phyloP scores from a whole-genome alignment of 2,113 vertebrate genomes.

The Dromiciops gliroides region DNA sequence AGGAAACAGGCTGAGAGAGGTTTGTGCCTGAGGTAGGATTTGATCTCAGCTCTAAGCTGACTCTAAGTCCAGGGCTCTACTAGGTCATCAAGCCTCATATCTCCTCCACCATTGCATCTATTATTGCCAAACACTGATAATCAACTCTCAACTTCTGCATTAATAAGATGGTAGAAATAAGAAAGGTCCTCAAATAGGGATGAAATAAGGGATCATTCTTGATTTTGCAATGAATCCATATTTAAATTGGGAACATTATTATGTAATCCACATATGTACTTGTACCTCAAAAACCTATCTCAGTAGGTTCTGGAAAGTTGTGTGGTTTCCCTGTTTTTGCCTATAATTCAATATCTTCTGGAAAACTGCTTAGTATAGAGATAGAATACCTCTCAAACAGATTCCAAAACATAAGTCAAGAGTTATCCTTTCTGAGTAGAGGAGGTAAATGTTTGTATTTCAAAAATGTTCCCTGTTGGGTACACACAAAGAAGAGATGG shows the following conservation, averaged over 20 bases:
- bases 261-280: not conserved
- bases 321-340: not conserved
- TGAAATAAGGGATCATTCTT: not conserved
- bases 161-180: not conserved
- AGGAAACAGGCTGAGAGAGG: not conserved
- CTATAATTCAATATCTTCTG: not conserved
- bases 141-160: not conserved
- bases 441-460: slow-evolving; percentile 35
- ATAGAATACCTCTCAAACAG: not conserved
- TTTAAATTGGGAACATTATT: not conserved
- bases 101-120: not conserved
- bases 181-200: not conserved
- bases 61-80: not conserved
- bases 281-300: not conserved
- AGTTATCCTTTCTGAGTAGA: too few species aligned
- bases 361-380: not conserved
- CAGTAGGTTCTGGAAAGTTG: not conserved
- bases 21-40: not conserved
- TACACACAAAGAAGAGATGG: not conserved
- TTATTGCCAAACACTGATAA: not conserved
- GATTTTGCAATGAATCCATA: not conserved
- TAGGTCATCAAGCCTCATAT: not conserved
- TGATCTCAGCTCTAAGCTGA: not conserved
- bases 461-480: slow-evolving; percentile 16
- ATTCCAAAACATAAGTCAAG: slow-evolving; percentile 28